Conservation (phyloP, 2,797 vertebrate species). For the Nyctalus aviator region DNA sequence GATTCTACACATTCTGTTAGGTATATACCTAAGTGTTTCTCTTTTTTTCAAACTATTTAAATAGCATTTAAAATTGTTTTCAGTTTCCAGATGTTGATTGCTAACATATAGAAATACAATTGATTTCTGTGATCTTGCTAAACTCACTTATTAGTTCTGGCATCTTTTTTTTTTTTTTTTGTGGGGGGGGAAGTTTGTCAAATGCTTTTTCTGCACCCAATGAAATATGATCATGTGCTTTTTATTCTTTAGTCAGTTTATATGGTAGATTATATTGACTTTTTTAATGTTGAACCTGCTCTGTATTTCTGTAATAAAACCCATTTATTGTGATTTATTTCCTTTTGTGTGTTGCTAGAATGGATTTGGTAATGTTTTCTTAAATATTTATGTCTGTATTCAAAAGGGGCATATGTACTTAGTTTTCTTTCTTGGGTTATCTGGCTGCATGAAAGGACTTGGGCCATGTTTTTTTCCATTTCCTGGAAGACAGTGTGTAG, state of each 20-base stretch:
- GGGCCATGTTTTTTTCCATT: background rate
- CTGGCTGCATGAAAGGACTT: background rate
- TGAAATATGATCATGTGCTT: background rate
- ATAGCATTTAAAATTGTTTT: background rate
- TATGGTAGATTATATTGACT: background rate
- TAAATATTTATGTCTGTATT: background rate
- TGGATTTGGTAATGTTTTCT: background rate
- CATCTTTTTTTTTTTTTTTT: background rate
- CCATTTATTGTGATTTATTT: background rate
- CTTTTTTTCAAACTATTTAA: background rate
- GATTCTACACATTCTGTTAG: background rate
- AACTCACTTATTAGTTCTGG: constrained; percentile 14
- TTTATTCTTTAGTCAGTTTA: constrained; percentile 44
- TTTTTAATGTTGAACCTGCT: background rate
- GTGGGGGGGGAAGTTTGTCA: background rate
- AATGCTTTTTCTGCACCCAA: background rate
- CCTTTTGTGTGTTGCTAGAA: background rate
- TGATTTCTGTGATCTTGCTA: constrained; percentile 3
- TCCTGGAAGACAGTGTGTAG: background rate
- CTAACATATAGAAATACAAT: background rate
- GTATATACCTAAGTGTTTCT: background rate
- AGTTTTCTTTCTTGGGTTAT: background rate
- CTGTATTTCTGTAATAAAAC: constrained; percentile 35
- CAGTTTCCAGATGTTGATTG: constrained; percentile 4
- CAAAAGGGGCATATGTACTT: background rate